Conservation (phyloP, 2,888 invertebrate species). For the Diachrysia chrysitis region DNA sequence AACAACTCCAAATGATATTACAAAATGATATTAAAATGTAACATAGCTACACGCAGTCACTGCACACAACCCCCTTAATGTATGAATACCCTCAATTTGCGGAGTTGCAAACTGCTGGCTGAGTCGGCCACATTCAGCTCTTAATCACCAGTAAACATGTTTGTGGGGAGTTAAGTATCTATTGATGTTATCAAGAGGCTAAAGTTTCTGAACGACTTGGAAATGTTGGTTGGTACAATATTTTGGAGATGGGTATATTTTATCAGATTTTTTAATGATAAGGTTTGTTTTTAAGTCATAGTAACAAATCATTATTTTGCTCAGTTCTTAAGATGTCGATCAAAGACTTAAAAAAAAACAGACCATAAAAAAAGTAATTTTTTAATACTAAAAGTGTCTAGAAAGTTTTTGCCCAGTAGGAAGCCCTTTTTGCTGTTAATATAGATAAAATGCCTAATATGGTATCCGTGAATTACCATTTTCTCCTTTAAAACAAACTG, state of each 20-base stretch:
- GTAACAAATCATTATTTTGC: too few species aligned
- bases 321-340: too few species aligned
- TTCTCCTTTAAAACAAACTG: slow-evolving; percentile 51
- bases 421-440: not conserved
- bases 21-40: not conserved
- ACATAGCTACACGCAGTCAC: not conserved
- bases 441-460: slow-evolving; percentile 10
- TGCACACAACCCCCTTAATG: slow-evolving; percentile 16
- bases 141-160: slow-evolving; percentile 65
- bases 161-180: slow-evolving; percentile 17
- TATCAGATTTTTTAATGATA: too few species aligned
- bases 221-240: slow-evolving; percentile 17
- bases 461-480: slow-evolving; percentile 26
- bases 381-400: too few species aligned
- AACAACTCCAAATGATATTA: not conserved
- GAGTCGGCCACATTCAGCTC: slow-evolving; percentile 59
- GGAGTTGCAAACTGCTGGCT: slow-evolving; percentile 67
- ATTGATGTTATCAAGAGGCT: slow-evolving; percentile 42
- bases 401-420: too few species aligned
- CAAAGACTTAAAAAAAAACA: too few species aligned
- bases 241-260: not conserved
- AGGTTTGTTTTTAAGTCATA: too few species aligned
- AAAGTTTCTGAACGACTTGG: slow-evolving; percentile 17
- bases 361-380: too few species aligned
- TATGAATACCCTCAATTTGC: slow-evolving; percentile 70